Conservation (phyloP, 2,113 vertebrate species). For the Seriola rivoliana region DNA sequence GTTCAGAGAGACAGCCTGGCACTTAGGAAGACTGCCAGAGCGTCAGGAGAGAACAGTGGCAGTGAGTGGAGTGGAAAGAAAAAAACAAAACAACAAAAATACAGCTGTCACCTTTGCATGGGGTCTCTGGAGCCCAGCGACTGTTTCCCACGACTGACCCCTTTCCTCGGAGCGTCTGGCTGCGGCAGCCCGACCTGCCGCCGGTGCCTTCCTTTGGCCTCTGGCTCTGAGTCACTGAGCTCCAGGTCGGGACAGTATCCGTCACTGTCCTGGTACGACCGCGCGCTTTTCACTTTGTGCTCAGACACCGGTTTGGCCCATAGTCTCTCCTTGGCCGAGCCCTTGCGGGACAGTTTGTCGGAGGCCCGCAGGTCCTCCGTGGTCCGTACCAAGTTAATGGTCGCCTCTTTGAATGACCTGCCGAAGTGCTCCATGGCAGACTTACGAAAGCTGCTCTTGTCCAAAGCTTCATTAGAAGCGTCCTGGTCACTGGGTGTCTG, state of each 20-base stretch:
- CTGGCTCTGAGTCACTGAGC: conserved; percentile 95
- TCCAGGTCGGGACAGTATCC: conserved; percentile 98
- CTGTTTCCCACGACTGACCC: conserved; percentile 84
- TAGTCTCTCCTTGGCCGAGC: conserved; percentile 86
- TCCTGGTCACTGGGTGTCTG: conserved; percentile 85
- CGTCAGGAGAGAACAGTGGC: conserved; percentile 4
- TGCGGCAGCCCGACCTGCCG: conserved; percentile 79
- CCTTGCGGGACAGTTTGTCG: conserved; percentile 88
- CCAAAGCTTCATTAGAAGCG: conserved; percentile 79
- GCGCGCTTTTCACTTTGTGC: conserved; percentile 76
- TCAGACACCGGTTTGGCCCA: conserved; percentile 88
- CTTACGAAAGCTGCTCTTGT: conserved; percentile 88
- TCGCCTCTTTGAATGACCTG: conserved; percentile 93
- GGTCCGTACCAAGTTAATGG: conserved; percentile 91
- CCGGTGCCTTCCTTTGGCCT: conserved; percentile 89
- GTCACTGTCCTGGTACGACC: conserved; percentile 91
- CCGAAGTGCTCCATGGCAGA: conserved; percentile 91
- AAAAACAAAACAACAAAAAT: neutral
- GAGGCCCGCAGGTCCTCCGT: conserved; percentile 89
- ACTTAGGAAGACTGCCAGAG: conserved; percentile 50
- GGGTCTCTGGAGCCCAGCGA: conserved; percentile 87
- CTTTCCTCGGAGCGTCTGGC: conserved; percentile 76
- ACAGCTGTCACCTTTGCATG: conserved; percentile 92
- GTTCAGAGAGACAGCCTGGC: conserved; percentile 38
- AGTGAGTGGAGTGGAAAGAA: neutral